Conservation (phyloP, 1,140 invertebrate species). For the Zaprionus lachaisei region DNA sequence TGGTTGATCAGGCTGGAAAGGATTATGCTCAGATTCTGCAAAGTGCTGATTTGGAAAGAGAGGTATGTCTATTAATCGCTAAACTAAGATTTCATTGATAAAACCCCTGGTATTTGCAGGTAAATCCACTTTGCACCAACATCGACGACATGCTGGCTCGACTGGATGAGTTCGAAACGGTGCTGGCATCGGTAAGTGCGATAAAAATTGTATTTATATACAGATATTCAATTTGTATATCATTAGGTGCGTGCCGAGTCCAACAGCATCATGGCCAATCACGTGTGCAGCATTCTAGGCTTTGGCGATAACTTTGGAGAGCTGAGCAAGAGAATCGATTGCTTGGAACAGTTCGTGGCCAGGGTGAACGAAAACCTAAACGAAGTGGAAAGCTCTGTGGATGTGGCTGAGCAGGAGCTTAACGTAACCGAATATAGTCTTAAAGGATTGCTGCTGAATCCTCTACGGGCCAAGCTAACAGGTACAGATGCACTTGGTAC, state of each 20-base stretch:
- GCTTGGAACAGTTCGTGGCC: conserved; percentile 69
- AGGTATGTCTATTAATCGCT: conserved; percentile 31
- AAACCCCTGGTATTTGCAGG: conserved; percentile 25
- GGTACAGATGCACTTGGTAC: conserved; percentile 28
- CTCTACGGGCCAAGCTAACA: conserved; percentile 60
- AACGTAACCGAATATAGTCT: conserved; percentile 80
- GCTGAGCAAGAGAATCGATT: conserved; percentile 64
- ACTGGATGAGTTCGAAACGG: conserved; percentile 76
- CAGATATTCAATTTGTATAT: not conserved
- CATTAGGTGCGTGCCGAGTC: conserved; percentile 73
- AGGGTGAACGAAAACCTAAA: conserved; percentile 65
- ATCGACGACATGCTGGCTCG: conserved; percentile 81
- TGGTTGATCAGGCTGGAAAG: conserved; percentile 41
- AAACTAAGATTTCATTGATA: not conserved
- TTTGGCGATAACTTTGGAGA: conserved; percentile 63
- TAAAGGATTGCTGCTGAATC: conserved; percentile 74
- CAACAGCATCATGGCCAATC: conserved; percentile 73
- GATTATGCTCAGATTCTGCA: conserved; percentile 73
- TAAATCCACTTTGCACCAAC: conserved; percentile 75
- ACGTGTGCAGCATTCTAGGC: conserved; percentile 64
- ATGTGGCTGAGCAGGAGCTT: conserved; percentile 75
- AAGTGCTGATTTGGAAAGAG: conserved; percentile 66
- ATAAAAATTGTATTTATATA: not conserved
- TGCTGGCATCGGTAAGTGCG: conserved; percentile 58
- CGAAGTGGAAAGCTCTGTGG: conserved; percentile 67